These are phyloP conservation scores for Saguinus midas DNA, from an alignment of 2,113 vertebrate genomes.

Conservation along the genomic window DNA sequence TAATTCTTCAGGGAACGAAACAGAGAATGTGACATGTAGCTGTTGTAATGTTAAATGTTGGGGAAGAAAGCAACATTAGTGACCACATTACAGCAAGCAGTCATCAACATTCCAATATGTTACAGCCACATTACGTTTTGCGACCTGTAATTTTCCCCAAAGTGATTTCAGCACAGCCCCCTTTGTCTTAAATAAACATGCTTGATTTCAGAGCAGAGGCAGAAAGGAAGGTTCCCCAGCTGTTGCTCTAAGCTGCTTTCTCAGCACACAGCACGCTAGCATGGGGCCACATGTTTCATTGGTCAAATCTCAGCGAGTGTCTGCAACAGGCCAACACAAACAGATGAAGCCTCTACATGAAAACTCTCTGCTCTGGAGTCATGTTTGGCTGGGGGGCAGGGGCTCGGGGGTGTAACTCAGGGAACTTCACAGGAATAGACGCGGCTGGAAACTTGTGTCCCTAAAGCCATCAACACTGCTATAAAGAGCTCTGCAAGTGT, in stretches of 20 bases:
- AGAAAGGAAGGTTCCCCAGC: not conserved
- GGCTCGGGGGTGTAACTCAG: not conserved
- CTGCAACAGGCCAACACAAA: not conserved
- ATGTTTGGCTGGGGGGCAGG: fast-evolving
- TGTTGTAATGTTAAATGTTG: not conserved
- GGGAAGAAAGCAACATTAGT: not conserved
- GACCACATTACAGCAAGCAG: fast-evolving
- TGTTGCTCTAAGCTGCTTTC: not conserved
- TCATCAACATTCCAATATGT: not conserved
- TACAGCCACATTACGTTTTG: not conserved
- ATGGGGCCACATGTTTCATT: fast-evolving
- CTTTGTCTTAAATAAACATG: not conserved
- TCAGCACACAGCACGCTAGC: not conserved
- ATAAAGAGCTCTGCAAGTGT: not conserved
- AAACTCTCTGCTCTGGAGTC: not conserved
- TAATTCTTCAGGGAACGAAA: not conserved
- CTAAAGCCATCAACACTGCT: not conserved
- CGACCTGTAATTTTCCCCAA: not conserved
- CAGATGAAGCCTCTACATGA: not conserved
- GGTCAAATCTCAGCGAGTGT: not conserved
- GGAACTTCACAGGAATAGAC: not conserved
- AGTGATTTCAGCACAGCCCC: not conserved
- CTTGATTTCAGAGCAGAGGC: not conserved
- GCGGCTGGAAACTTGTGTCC: not conserved
- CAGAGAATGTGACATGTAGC: not conserved